Conservation (phyloP, 1,140 invertebrate genomes). For the Acromyrmex echinatior region DNA sequence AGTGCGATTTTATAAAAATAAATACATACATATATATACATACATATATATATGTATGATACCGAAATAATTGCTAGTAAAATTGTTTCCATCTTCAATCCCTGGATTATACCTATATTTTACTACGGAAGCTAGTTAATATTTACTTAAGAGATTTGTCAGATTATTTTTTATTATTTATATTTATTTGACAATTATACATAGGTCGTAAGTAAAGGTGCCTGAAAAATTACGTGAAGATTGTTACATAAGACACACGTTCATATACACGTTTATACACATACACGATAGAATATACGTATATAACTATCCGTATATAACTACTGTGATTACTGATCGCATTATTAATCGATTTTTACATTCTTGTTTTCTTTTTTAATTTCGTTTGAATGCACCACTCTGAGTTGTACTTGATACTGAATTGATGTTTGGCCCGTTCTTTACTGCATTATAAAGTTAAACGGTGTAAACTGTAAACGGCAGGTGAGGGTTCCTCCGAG, state of each 20-base stretch:
- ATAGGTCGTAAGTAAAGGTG: conserved; percentile 78
- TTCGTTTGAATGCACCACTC: conserved; percentile 43
- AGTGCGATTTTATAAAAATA: background rate
- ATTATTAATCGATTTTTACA: conserved; percentile 74
- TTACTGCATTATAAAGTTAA: conserved; percentile 69
- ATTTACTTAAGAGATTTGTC: conserved; percentile 52
- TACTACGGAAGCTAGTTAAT: conserved; percentile 54
- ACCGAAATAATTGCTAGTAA: background rate
- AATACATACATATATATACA: background rate
- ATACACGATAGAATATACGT: conserved; percentile 53
- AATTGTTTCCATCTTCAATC: conserved; percentile 24
- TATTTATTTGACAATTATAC: conserved; percentile 79
- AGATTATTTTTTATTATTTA: conserved; percentile 76
- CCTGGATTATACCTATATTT: conserved; percentile 59
- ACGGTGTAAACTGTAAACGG: background rate
- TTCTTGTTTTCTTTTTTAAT: conserved; percentile 44
- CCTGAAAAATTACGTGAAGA: conserved; percentile 76
- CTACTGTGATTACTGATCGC: conserved; percentile 79
- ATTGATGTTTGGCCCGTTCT: conserved; percentile 41
- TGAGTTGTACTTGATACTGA: conserved; percentile 12
- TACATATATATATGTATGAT: background rate
- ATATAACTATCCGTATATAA: conserved; percentile 60
- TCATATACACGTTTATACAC: conserved; percentile 20
- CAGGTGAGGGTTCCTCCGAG: background rate
- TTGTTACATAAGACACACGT: conserved; percentile 67